Evolutionary conservation across 2,888 invertebrate genomes (phyloP), one percentile per base, ranked within the genome.

Genomic region (Heliconius ismenius): DNA sequence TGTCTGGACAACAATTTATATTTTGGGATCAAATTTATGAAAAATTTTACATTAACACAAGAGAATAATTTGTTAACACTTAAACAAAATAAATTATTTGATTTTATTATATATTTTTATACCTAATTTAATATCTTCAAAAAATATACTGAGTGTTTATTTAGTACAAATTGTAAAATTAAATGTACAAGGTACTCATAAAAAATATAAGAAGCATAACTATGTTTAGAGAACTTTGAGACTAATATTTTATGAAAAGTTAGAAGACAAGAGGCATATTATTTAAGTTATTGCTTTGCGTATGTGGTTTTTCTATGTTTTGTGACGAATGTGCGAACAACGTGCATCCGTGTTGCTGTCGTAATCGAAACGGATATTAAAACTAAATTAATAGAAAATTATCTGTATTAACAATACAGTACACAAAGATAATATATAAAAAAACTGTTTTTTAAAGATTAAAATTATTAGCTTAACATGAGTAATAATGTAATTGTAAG

Each of bases 1-100:
- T 83, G 28, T 54, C 81, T 0, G 81, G 81, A 11, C 81, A 83
- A 64, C 84, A 86, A 4, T 82, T 92, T 0, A 72, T 82, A 11
- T 91, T 93, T 76, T 92, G 92, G 92, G 91, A 92, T 28, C 86
- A 86, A 26, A 87, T 93, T 76, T 93, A 92, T 74, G 84, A 81
- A 4, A 87, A 83, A 64, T 93, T 90, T 81, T 90, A 91, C 69
- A 89, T 62, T 18, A 72, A 67, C 11, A 62, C 18, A 7, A 21
- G 18, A 83, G 78, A 80, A 80, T 63, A 84, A 87, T 79, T 73
- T 26, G 0, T 49, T 26, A 49, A 49, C 1, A 21, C 49, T 49
- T 7, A 49, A 49, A 49, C 7, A 49, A 21, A 49, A 49, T 21
- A 49, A 49, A 49, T 49, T 49, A 18, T 18, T 18, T 49, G 7